Conservation (phyloP, 2,113 vertebrate genomes). For the Balaenoptera acutorostrata region DNA sequence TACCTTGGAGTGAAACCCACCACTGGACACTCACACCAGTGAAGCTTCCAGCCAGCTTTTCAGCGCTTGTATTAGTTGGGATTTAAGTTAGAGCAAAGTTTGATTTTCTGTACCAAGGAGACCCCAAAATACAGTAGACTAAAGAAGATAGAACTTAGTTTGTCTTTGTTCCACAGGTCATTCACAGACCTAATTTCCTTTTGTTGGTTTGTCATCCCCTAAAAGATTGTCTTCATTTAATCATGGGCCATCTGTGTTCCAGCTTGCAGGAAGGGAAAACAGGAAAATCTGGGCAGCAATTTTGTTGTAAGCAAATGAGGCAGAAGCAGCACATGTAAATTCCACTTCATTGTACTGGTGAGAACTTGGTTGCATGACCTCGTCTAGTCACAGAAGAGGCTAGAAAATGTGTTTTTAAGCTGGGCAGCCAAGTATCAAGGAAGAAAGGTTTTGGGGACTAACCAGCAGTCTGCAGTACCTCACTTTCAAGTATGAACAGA, state of each 20-base stretch:
- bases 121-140: neutral
- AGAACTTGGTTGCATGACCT: neutral
- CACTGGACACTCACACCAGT: neutral
- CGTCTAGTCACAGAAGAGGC: neutral
- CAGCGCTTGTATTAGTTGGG: neutral
- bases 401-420: neutral
- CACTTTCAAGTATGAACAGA: neutral
- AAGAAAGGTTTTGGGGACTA: neutral
- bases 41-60: neutral
- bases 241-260: neutral
- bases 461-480: neutral
- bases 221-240: neutral
- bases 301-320: slow-evolving; percentile 16
- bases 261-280: neutral
- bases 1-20: neutral
- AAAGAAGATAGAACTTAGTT: neutral
- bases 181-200: neutral
- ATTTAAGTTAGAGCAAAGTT: neutral
- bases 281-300: neutral
- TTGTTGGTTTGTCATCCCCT: neutral
- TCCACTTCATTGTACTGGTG: neutral
- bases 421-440: neutral
- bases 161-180: neutral
- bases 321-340: neutral
- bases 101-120: neutral